Conservation (phyloP, 2,113 vertebrate species). For the Calidris pygmaea region DNA sequence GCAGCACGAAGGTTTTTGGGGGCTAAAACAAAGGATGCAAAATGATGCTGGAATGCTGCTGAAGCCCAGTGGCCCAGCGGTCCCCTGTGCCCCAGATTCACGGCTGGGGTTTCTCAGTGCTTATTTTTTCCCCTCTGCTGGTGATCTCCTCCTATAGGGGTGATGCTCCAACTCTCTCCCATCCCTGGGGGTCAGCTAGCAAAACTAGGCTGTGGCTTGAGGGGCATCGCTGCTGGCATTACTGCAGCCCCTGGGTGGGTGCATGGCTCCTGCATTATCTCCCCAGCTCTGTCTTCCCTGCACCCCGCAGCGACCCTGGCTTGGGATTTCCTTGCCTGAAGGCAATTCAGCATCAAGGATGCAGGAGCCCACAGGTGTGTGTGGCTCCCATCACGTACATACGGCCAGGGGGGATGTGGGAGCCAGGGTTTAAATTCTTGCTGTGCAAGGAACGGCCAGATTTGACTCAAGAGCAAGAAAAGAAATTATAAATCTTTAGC, state of each 20-base stretch:
- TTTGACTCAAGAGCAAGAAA: not conserved
- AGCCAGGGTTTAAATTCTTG: not conserved
- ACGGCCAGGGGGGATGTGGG: rapidly evolving
- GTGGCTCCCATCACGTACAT: rapidly evolving
- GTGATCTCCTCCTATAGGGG: not conserved
- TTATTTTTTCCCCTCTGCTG: rapidly evolving
- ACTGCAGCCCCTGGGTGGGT: not conserved
- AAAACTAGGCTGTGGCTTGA: not conserved
- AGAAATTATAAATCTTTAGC: not conserved
- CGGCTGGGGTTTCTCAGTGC: not conserved
- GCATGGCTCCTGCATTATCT: not conserved
- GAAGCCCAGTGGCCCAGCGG: rapidly evolving
- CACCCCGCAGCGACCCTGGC: not conserved
- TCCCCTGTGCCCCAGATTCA: not conserved
- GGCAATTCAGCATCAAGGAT: not conserved
- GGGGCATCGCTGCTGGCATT: not conserved
- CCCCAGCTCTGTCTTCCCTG: rapidly evolving
- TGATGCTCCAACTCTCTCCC: rapidly evolving
- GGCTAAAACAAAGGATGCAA: not conserved
- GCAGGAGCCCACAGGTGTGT: rapidly evolving
- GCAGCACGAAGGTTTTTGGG: not conserved
- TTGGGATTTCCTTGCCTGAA: not conserved
- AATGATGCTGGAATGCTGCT: not conserved
- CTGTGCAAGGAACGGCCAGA: not conserved
- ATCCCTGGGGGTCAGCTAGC: rapidly evolving